Evolutionary conservation across 2,113 vertebrate species (phyloP), one percentile per base, ranked within the genome.

Genomic region (Pygoscelis antarcticus): DNA sequence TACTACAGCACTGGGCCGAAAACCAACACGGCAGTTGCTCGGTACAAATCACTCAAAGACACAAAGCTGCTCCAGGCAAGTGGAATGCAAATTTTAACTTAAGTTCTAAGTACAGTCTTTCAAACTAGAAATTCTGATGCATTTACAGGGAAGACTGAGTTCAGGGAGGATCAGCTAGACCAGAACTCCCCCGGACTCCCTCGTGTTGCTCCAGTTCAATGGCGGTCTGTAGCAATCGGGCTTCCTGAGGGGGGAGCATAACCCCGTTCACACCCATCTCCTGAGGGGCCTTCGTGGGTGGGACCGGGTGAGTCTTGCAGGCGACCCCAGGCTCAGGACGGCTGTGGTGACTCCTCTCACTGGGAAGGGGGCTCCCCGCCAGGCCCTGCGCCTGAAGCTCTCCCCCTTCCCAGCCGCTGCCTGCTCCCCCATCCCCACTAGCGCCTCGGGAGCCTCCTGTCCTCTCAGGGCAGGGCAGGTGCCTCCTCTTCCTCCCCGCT

Each of bases 311-410:
- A 17, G 8, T 2, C 76, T 9, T 1, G 18, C 61, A 3, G 57
- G 30, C 4, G 12, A 5, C 16, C 21, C 40, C 11, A 7, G 54
- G 20, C 4, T 20, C n/a, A 13, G 38, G 51, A 5, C 25, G 4
- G 38, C 55, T 23, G 51, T 27, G 52, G 8, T 4, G 4, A 1
- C 23, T 6, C 2, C 36, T 3, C 32, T 21, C 18, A 0, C 5
- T 12, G 47, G 54, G 57, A 47, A 16, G 12, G 30, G 20, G 29
- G 30, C 25, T 34, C 16, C 62, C 10, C 5, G 58, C 13, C n/a
- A 7, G n/a, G 9, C 44, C 7, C 44, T 23, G 46, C 21, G 2
- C 38, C n/a, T 8, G 80, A 3, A 13, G 62, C 38, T 52, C 29
- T 42, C 4, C 38, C 34, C 55, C 15, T 6, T 16, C 40, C 29